Conservation (phyloP, 2,113 vertebrate genomes). For the Nipponia nippon region DNA sequence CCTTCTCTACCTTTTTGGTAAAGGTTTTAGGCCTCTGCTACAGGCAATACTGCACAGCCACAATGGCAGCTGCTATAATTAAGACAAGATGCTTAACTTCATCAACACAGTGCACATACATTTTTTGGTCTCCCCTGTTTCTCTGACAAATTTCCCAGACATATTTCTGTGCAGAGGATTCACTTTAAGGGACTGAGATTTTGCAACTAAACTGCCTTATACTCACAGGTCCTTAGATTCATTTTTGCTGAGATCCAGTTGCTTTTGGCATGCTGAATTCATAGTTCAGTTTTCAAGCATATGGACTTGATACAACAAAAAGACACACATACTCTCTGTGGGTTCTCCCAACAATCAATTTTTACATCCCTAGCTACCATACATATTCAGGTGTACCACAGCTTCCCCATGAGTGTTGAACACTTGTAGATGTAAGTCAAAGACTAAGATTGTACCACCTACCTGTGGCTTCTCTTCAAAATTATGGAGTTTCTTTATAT, state of each 20-base stretch:
- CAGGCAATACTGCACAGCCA: not conserved
- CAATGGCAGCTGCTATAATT: not conserved
- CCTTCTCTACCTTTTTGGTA: not conserved
- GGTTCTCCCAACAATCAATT: not conserved
- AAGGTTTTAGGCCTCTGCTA: not conserved
- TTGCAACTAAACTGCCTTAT: rapidly evolving
- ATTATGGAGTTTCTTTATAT: not conserved
- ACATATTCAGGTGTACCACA: not conserved
- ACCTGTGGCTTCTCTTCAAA: not conserved
- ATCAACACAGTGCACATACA: rapidly evolving
- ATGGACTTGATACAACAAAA: rapidly evolving
- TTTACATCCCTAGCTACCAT: not conserved
- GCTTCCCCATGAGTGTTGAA: rapidly evolving
- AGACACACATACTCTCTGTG: rapidly evolving
- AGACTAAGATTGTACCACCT: not conserved
- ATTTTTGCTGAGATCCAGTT: not conserved
- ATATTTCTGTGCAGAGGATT: not conserved
- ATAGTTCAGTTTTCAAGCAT: not conserved
- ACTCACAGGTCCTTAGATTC: not conserved
- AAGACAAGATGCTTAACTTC: not conserved
- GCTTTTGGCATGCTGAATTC: not conserved
- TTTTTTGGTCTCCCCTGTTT: not conserved
- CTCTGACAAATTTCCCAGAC: not conserved
- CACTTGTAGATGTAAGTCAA: rapidly evolving
- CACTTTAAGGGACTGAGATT: not conserved